These are phyloP conservation scores for Ceyx cyanopectus DNA, from an alignment of 2,113 vertebrate species.

Conservation along the genomic window DNA sequence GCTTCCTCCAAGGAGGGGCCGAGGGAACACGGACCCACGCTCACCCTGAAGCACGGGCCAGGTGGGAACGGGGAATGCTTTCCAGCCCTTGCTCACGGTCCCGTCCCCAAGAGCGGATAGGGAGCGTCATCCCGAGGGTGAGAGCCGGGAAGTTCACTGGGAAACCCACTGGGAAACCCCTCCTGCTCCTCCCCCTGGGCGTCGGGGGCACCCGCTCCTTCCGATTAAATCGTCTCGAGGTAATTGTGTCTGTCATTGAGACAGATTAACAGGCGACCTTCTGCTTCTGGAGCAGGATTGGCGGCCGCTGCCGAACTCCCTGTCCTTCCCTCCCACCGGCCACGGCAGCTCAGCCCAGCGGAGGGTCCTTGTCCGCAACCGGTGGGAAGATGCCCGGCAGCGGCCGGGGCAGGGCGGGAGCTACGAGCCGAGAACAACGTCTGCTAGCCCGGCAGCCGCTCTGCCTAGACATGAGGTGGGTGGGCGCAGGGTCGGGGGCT, in stretches of 20 bases:
- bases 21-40: fast-evolving
- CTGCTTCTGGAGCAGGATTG: slow-evolving; percentile 56
- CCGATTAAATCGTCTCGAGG: slow-evolving; percentile 69
- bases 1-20: neutral
- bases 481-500: neutral
- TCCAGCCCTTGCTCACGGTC: neutral
- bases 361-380: neutral
- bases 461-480: slow-evolving; percentile 30
- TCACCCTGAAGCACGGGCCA: fast-evolving
- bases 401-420: neutral
- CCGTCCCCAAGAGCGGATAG: neutral
- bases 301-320: neutral
- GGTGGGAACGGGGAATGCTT: neutral
- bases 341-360: neutral
- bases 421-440: neutral
- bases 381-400: neutral
- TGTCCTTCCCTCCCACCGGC: neutral
- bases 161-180: slow-evolving; percentile 34
- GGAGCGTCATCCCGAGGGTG: neutral
- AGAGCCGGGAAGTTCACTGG: neutral
- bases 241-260: slow-evolving; percentile 75
- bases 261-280: slow-evolving; percentile 73
- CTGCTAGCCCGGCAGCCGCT: neutral
- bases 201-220: neutral
- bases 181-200: neutral